Base-by-base conservation (phyloP, 2,113 vertebrate species). In the Colius striatus region DNA sequence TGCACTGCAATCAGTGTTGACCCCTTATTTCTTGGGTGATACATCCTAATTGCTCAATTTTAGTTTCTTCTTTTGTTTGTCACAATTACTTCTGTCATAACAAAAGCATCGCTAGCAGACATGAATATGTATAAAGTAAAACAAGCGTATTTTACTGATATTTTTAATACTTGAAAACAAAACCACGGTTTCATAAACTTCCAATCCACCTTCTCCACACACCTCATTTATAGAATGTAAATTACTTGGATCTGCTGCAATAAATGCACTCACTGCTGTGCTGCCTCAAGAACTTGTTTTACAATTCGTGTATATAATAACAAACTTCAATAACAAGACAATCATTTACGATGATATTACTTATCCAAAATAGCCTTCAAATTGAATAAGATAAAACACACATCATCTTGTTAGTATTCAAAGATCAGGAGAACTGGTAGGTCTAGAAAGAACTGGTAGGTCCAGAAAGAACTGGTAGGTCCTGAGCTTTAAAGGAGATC, bases 391-490 rank as follows among this genome's bases (percentile, higher is more conserved):
- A 92, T 87, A 90, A 94, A 94, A 71, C 34, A 77, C 29, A 47
- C 9, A 87, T 80, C 67, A 83, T 70, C 82, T 54, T 57, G 36
- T 89, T 90, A 84, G 88, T 61, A 76, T 90, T 92, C 83, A 84
- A 71, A 84, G 57, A 84, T 96, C 47, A 84, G 47, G 29, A 92
- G 70, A 94, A 90, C 95, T 94, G 86, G 93, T 73, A 97, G 15
- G 57, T 96, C 92, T 86, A 77, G 92, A 43, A 88, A 60, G 65
- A 95, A 92, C 94, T 86, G 90, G 95, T 94, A 94, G 61, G 65
- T 75, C 86, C 92, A 77, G 92, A 43, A 88, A 60, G 65, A 95
- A 92, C 94, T 86, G 90, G 95, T 94, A 94, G 61, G 65, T 75
- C 86, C 92, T 94, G 90, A 89, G 73, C 80, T 92, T 83, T 92